phyloP scores from a whole-genome alignment of 1,140 invertebrate species.

The Apis cerana region DNA sequence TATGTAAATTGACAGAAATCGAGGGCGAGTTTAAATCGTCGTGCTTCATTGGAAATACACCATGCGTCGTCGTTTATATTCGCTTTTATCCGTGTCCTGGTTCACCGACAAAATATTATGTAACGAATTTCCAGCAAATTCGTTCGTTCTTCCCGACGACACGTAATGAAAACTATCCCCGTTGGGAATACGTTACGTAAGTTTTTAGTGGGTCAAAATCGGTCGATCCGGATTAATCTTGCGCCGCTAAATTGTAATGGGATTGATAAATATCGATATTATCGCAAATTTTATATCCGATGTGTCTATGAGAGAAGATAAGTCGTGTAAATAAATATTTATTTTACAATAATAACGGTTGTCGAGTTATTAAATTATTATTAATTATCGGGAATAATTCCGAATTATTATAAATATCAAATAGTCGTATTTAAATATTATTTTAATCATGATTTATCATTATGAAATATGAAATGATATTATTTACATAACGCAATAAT shows the following conservation, averaged over 20 bases:
- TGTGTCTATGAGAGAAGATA: neutral
- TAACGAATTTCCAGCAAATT: slow-evolving; percentile 17
- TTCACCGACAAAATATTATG: slow-evolving; percentile 15
- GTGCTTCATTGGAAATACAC: slow-evolving; percentile 17
- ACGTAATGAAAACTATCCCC: slow-evolving; percentile 7
- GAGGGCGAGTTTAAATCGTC: slow-evolving; percentile 3
- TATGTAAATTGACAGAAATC: slow-evolving; percentile 28
- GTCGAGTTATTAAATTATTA: no score
- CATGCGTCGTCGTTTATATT: neutral
- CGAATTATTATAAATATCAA: no score
- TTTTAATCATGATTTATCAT: no score
- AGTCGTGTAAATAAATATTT: neutral
- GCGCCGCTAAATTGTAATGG: neutral
- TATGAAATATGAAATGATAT: no score
- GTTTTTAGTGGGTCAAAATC: slow-evolving; percentile 7
- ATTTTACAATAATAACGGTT: no score
- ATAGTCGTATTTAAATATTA: no score
- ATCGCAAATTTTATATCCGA: neutral
- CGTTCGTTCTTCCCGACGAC: neutral
- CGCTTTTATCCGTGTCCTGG: neutral
- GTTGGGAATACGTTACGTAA: slow-evolving; percentile 3
- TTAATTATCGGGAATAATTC: no score
- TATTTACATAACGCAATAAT: no score
- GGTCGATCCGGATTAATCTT: neutral
- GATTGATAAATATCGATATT: neutral